Evolutionary conservation across 2,113 vertebrate genomes (phyloP).

Genomic region (Thomomys bottae): DNA sequence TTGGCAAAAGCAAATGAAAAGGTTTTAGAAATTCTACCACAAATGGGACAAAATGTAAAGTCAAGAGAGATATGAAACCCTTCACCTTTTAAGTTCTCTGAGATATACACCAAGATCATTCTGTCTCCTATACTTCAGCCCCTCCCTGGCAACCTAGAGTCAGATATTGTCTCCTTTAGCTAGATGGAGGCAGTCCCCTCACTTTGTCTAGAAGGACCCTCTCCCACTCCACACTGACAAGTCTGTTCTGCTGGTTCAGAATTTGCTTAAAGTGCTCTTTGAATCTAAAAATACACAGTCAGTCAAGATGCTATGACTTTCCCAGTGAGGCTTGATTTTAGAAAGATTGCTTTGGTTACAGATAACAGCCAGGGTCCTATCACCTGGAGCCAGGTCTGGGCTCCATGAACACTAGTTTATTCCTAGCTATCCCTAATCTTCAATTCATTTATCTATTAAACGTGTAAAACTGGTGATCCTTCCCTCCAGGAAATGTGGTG

Average conservation of each 20-base stretch:
- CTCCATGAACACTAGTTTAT: not conserved
- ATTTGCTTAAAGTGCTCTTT: not conserved
- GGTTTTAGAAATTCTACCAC: not conserved
- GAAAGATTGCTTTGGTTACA: not conserved
- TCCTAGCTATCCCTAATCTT: not conserved
- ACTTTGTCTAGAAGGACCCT: not conserved
- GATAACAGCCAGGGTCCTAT: too few relatives aligned
- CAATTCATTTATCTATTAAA: not conserved
- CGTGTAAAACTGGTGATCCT: not conserved
- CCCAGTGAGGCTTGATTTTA: too few relatives aligned
- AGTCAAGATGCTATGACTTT: too few relatives aligned
- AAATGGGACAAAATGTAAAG: not conserved
- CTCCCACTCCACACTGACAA: not conserved
- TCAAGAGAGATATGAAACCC: not conserved
- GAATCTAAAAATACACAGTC: too few relatives aligned
- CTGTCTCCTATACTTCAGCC: accelerated
- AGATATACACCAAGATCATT: not conserved
- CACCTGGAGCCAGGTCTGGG: not conserved
- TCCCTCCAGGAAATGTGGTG: not conserved
- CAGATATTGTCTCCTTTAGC: not conserved
- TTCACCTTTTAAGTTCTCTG: not conserved
- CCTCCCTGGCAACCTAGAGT: not conserved
- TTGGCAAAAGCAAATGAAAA: not conserved
- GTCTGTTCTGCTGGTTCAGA: not conserved
- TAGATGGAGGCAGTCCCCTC: not conserved